A percentile compares a stretch with the other conserved stretches of the same genome.
Conservation (phyloP, 2,113 vertebrate genomes). For the Daubentonia madagascariensis region DNA sequence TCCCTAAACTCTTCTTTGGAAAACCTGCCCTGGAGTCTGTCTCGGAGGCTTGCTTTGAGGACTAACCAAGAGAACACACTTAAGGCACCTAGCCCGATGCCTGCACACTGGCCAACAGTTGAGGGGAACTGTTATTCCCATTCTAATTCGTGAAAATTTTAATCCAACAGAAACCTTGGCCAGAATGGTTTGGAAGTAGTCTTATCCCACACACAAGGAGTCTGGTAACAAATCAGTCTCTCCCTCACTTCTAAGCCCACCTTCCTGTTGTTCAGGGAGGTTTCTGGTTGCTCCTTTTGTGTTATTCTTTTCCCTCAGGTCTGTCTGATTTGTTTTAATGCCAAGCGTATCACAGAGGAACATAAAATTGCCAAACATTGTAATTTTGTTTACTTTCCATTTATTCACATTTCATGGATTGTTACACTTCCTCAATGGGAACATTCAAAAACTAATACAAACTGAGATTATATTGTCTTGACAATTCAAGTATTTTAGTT, state of each 20-base stretch:
- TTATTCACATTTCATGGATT: conserved; percentile 85
- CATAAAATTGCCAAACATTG: fast-evolving
- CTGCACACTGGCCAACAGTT: fast-evolving
- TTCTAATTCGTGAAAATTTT: fast-evolving
- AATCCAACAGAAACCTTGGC: too few relatives aligned
- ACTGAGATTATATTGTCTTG: conserved; percentile 51
- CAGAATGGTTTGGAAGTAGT: background rate
- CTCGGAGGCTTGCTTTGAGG: background rate
- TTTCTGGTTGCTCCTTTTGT: background rate
- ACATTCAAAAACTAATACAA: conserved; percentile 61
- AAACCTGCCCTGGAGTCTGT: too few relatives aligned
- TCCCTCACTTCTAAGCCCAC: background rate
- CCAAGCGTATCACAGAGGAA: background rate
- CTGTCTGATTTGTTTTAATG: fast-evolving
- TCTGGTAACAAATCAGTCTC: fast-evolving
- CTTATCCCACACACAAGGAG: fast-evolving
- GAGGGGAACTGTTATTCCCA: fast-evolving
- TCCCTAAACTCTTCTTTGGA: background rate
- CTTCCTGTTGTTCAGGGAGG: background rate
- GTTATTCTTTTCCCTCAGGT: fast-evolving
- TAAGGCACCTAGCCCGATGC: fast-evolving
- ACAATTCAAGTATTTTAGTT: conserved; percentile 67
- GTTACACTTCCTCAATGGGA: conserved; percentile 68
- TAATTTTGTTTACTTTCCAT: conserved; percentile 43
- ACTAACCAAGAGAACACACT: fast-evolving